These are phyloP conservation scores for Bettongia penicillata DNA, from an alignment of 2,113 vertebrate genomes.

Conservation along the genomic window DNA sequence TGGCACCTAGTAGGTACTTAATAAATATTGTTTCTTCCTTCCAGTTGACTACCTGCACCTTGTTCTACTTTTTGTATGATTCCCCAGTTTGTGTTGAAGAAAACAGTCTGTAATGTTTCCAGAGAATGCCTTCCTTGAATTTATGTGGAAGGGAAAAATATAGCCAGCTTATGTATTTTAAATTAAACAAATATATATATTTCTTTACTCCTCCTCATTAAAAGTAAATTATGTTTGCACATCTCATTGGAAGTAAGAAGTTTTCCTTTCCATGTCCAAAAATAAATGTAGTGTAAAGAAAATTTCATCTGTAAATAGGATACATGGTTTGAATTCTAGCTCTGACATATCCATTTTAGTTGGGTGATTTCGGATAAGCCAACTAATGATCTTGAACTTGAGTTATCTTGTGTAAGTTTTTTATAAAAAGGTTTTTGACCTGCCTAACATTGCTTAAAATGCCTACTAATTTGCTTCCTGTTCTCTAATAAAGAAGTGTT, in stretches of 20 bases:
- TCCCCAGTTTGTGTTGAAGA: not conserved
- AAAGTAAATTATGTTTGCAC: constrained; percentile 8
- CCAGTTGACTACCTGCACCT: not conserved
- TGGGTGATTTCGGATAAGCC: not conserved
- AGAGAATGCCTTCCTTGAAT: not conserved
- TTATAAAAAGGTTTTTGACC: not conserved
- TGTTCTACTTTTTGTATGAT: not conserved
- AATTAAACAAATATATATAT: not conserved
- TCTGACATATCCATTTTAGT: not conserved
- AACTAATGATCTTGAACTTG: not conserved
- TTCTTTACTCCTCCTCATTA: constrained; percentile 3
- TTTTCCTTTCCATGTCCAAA: not conserved
- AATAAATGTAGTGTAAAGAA: not conserved
- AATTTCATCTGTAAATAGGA: not conserved
- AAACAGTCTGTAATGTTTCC: not conserved
- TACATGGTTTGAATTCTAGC: not conserved
- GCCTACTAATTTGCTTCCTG: not conserved
- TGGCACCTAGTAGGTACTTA: not conserved
- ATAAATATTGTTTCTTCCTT: not conserved
- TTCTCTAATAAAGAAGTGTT: not conserved
- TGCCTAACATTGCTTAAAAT: not conserved
- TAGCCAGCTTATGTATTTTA: not conserved
- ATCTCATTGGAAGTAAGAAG: not conserved
- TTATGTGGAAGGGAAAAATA: constrained; percentile 10
- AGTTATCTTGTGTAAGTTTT: not conserved